Base-by-base conservation (phyloP, 2,888 invertebrate genomes). In the Electrophaes corylata region DNA sequence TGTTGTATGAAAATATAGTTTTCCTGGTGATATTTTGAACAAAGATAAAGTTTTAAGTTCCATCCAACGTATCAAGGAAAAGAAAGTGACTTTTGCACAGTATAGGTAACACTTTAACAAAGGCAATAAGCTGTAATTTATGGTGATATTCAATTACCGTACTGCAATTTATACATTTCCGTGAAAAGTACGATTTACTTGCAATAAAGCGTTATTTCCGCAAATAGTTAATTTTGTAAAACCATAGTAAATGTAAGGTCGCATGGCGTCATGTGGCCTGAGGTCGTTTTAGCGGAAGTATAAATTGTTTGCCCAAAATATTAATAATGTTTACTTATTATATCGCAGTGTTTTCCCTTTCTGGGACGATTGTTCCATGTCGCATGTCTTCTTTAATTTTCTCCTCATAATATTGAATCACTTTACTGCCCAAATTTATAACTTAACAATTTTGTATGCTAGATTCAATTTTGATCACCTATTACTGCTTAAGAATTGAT, bases 211-310 rank as follows among this genome's bases (percentile, higher is more conserved):
- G 57, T 66, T 60, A 64, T 76, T 79, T 78, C 78, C 78, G 73
- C 65, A 69, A 71, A 72, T 70, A 71, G 69, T 67, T 45, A 67
- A 66, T 60, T 65, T 72, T 56, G 69, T 75, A 57, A 72, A 69
- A 70, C 67, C 67, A 69, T 65, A 66, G 70, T 75, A 71, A 72
- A 75, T 68, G 75, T 71, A 76, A 76, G 77, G 78, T 72, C 68
- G 57, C 19, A 57, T 60, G 57, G 56, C 60, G 64, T 64, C 57
- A 57, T 46, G n/a, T 56, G 31, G 18, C 23, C 54, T 65, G 68
- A 68, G 78, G 76, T 78, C 70, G 72, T 52, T 72, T 76, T 63
- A 65, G 67, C 76, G 79, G 81, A 80, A 81, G 73, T 72, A 65
- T 66, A 65, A 59, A 66, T 62, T 65, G 65, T 69, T 59, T 62